phyloP scores from a whole-genome alignment of 2,113 vertebrate genomes.

The Erythrolamprus reginae region DNA sequence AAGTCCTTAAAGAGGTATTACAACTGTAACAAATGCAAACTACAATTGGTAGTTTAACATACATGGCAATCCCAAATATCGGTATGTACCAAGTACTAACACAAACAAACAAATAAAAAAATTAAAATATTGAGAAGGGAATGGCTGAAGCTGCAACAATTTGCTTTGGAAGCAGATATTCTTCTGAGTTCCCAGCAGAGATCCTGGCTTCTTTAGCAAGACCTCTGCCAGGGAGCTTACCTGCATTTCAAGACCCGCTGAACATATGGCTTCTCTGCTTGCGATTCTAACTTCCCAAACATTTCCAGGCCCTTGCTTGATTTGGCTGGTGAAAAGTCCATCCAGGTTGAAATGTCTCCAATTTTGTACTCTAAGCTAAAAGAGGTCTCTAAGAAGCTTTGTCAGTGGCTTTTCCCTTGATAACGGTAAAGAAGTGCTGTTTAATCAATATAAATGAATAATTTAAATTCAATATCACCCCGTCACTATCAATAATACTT shows the following conservation, averaged over 20 bases:
- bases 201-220: background rate
- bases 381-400: conserved; percentile 57
- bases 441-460: conserved; percentile 82
- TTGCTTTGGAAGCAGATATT: background rate
- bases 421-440: conserved; percentile 61
- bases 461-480: conserved; percentile 81
- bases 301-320: background rate
- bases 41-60: no score
- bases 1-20: no score
- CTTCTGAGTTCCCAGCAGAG: background rate
- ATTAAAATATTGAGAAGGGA: no score
- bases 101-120: no score
- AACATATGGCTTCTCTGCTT: background rate
- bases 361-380: conserved; percentile 52
- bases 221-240: background rate
- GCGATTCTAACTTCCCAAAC: background rate
- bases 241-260: background rate
- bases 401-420: conserved; percentile 59
- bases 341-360: conserved; percentile 20
- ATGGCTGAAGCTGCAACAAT: background rate
- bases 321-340: background rate
- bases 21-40: no score
- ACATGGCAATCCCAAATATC: no score
- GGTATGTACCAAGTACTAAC: no score
- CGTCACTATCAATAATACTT: conserved; percentile 78